phyloP scores from a whole-genome alignment of 2,888 invertebrate species.

The Tinea pellionella region DNA sequence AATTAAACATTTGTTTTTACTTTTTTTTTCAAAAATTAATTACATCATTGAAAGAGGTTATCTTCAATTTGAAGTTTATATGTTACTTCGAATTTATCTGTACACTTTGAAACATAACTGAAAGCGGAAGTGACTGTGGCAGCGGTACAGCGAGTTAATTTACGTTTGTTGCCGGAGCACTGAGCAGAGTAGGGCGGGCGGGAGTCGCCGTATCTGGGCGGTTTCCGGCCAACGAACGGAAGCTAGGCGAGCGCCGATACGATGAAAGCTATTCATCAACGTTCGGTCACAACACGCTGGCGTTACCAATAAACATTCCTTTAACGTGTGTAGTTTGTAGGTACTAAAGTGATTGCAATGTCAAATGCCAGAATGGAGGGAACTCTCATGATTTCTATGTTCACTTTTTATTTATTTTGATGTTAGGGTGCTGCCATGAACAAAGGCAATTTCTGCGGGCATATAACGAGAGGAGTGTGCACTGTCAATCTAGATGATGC shows the following conservation, averaged over 20 bases:
- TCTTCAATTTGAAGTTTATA: not conserved
- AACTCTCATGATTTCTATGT: not conserved
- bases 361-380: conserved; percentile 9
- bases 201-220: conserved; percentile 37
- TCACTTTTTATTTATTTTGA: not conserved
- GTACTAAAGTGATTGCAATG: conserved; percentile 11
- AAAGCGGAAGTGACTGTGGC: conserved; percentile 15
- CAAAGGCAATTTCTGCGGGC: too few species aligned
- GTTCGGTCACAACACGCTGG: conserved; percentile 43
- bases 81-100: not conserved
- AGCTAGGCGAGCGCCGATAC: conserved; percentile 25
- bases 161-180: conserved; percentile 10
- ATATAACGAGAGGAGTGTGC: too few species aligned
- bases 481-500: too few species aligned
- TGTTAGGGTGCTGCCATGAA: too few species aligned
- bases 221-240: conserved; percentile 42
- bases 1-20: not conserved
- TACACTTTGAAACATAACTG: conserved; percentile 5
- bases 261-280: conserved; percentile 58
- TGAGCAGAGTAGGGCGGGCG: conserved; percentile 9
- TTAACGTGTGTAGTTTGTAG: conserved; percentile 14
- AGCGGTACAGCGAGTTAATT: conserved; percentile 16
- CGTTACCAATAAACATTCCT: conserved; percentile 33
- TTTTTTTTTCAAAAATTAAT: too few species aligned
- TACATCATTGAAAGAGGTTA: not conserved